Base-by-base conservation (phyloP, 2,888 invertebrate species). In the Epirrhoe tristata region DNA sequence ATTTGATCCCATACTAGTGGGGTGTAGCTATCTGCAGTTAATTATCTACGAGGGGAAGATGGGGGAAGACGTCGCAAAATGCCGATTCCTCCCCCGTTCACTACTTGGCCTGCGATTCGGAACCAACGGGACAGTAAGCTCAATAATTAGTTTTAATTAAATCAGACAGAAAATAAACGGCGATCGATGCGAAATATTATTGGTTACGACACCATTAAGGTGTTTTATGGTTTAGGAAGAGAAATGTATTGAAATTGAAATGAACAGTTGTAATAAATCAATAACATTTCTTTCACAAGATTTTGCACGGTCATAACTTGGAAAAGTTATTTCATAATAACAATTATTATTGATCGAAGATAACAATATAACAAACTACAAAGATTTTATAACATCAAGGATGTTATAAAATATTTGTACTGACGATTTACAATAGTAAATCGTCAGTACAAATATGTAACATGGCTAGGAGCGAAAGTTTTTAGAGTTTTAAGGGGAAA, bases 131-230 rank as follows among this genome's bases (percentile, higher is more conserved):
- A 86, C 83, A 83, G 82, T 84, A 85, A 84, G 85, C 85, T 83
- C 76, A 77, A 85, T 89, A 90, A 91, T 91, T 89, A 88, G 86
- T 88, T 91, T 92, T 91, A 90, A 91, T 91, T 91, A 91, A 91
- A 90, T 82, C 82, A 82, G 78, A 85, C 81, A 81, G 75, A 80
- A 79, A 79, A 84, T 82, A 79, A 83, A 83, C 77, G 78, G 72
- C 76, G 79, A 80, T 81, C 78, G 71, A 82, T 82, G 74, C 72
- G 70, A 71, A 74, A 75, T 74, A 73, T 74, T 76, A 76, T 76
- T 77, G 74, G 71, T 74, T 71, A 73, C 66, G 71, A 71, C 58
- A 70, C 67, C 74, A 68, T 76, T 75, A 69, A 69, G 67, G 63
- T 69, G 68, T 73, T 75, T 75, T 70, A 77, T 71, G 71, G 64